Conservation (phyloP, 2,797 vertebrate species). For the Pipistrellus kuhlii region DNA sequence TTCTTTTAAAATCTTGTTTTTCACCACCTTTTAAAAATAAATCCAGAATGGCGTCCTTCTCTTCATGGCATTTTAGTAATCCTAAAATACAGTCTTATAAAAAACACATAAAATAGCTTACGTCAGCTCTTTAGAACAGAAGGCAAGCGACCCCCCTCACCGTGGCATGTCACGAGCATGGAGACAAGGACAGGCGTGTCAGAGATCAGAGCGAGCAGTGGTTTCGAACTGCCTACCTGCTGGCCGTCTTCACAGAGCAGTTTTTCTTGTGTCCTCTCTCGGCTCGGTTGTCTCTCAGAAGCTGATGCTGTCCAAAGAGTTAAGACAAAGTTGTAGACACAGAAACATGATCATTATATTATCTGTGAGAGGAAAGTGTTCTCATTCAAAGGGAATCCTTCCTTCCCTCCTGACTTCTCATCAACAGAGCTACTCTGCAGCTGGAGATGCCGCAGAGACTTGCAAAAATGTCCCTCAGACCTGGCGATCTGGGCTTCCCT, state of each 20-base stretch:
- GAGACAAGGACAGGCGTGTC: neutral
- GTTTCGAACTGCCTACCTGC: slow-evolving; percentile 90
- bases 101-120: neutral
- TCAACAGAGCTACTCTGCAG: neutral
- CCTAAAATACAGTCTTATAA: slow-evolving; percentile 17
- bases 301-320: slow-evolving; percentile 86
- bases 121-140: neutral
- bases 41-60: neutral
- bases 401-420: neutral
- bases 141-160: neutral
- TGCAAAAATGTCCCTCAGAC: neutral
- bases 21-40: neutral
- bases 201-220: neutral
- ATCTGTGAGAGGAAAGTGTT: neutral
- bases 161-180: neutral
- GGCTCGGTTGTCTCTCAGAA: slow-evolving; percentile 92
- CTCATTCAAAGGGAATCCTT: neutral
- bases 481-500: too few species aligned
- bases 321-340: slow-evolving; percentile 71
- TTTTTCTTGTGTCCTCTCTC: slow-evolving; percentile 92
- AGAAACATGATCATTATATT: slow-evolving; percentile 56
- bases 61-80: neutral
- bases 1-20: slow-evolving; percentile 8
- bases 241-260: slow-evolving; percentile 96
- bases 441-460: too few species aligned